These are phyloP conservation scores for Nannospalax galili DNA, from an alignment of 2,113 vertebrate species.

Conservation along the genomic window DNA sequence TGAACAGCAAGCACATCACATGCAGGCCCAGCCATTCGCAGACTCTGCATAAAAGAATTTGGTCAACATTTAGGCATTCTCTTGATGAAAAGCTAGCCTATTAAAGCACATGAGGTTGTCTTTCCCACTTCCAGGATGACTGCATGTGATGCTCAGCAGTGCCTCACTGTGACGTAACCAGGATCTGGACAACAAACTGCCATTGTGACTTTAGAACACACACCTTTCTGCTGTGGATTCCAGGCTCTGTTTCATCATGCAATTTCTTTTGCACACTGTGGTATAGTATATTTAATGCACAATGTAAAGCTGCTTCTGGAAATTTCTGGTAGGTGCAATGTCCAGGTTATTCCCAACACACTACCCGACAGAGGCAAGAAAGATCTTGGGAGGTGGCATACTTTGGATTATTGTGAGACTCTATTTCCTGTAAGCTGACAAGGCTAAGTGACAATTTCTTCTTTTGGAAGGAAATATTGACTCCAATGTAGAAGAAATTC, in stretches of 20 bases:
- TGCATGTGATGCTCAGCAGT: conserved; percentile 84
- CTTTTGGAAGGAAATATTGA: background rate
- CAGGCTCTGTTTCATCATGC: background rate
- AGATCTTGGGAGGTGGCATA: no score
- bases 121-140: conserved; percentile 84
- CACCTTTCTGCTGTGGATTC: background rate
- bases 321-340: background rate
- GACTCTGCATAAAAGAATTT: conserved; percentile 83
- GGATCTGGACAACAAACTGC: conserved; percentile 75
- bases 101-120: conserved; percentile 82
- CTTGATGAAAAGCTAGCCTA: conserved; percentile 88
- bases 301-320: background rate
- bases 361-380: no score
- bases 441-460: background rate
- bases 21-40: conserved; percentile 83
- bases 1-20: conserved; percentile 85
- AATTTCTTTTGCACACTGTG: background rate
- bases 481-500: background rate
- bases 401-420: background rate
- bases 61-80: conserved; percentile 89
- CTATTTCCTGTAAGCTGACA: background rate
- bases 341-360: background rate
- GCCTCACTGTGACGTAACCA: conserved; percentile 81
- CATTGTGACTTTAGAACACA: conserved; percentile 70
- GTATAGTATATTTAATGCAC: accelerated